phyloP scores from a whole-genome alignment of 2,113 vertebrate species.

The Gobio gobio region DNA sequence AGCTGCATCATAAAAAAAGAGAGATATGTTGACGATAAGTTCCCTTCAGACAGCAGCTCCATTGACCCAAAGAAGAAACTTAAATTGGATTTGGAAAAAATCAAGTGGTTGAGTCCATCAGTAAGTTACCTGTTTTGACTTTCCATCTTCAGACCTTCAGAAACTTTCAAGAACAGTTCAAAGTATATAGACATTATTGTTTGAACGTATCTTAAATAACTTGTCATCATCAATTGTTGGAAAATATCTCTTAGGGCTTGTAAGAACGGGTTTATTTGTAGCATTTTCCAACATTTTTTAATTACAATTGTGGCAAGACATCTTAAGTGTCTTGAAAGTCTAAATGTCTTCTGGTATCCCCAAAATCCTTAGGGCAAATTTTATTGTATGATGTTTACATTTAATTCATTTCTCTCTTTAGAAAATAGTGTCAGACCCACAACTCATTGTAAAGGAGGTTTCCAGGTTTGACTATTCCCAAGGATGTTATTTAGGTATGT shows the following conservation, averaged over 20 bases:
- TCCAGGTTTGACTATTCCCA: slow-evolving; percentile 75
- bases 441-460: slow-evolving; percentile 62
- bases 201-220: neutral
- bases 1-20: slow-evolving; percentile 9
- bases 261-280: neutral
- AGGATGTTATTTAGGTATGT: slow-evolving; percentile 67
- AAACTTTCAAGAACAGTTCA: neutral
- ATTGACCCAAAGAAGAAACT: slow-evolving; percentile 61
- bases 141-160: neutral
- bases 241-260: neutral
- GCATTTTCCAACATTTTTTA: neutral
- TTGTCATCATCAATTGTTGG: neutral
- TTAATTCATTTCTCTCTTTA: slow-evolving; percentile 25
- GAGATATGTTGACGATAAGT: slow-evolving; percentile 63
- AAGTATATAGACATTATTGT: neutral
- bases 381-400: neutral
- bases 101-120: slow-evolving; percentile 56
- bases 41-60: slow-evolving; percentile 65
- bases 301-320: neutral
- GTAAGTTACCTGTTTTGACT: slow-evolving; percentile 39
- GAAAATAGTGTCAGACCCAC: slow-evolving; percentile 59
- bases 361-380: neutral
- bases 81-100: neutral
- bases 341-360: neutral
- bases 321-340: neutral